These are phyloP conservation scores for Rhorus exstirpatorius DNA, from an alignment of 2,888 invertebrate genomes.

Conservation along the genomic window DNA sequence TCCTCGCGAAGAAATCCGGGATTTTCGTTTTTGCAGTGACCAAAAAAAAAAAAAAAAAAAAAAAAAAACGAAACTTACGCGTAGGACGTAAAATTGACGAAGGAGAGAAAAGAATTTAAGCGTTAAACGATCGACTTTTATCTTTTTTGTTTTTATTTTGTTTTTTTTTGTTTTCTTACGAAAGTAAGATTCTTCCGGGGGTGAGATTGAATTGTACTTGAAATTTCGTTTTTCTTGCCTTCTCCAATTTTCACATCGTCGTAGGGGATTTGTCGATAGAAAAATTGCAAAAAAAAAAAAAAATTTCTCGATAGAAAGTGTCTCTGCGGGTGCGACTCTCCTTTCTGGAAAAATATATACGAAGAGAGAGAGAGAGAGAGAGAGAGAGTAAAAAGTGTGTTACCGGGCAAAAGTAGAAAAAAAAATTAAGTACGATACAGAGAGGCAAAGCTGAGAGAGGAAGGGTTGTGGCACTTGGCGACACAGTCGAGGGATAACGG, in stretches of 20 bases:
- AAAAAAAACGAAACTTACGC: background rate
- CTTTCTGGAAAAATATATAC: conserved; percentile 33
- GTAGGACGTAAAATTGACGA: conserved; percentile 1
- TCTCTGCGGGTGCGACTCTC: conserved; percentile 45
- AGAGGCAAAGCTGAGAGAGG: background rate
- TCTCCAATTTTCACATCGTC: background rate
- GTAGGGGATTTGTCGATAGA: background rate
- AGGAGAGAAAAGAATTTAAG: conserved; percentile 14
- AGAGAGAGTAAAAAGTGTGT: conserved; percentile 44
- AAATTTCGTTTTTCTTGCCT: conserved; percentile 23
- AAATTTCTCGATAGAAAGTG: conserved; percentile 53
- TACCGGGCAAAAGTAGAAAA: conserved; percentile 23
- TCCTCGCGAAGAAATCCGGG: background rate
- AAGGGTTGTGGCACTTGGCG: conserved; percentile 65
- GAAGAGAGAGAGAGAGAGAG: conserved; percentile 8
- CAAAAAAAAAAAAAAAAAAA: conserved; percentile 11
- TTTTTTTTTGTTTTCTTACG: conserved; percentile 20
- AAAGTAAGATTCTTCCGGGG: conserved; percentile 51
- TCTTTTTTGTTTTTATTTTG: no score
- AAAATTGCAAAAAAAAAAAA: background rate
- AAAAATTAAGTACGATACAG: conserved; percentile 35
- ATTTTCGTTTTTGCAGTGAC: conserved; percentile 42
- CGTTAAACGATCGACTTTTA: conserved; percentile 7
- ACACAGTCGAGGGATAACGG: conserved; percentile 71
- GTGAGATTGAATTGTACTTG: background rate